Evolutionary conservation across 2,797 vertebrate genomes (phyloP).

Genomic region (Ataeniobius toweri): DNA sequence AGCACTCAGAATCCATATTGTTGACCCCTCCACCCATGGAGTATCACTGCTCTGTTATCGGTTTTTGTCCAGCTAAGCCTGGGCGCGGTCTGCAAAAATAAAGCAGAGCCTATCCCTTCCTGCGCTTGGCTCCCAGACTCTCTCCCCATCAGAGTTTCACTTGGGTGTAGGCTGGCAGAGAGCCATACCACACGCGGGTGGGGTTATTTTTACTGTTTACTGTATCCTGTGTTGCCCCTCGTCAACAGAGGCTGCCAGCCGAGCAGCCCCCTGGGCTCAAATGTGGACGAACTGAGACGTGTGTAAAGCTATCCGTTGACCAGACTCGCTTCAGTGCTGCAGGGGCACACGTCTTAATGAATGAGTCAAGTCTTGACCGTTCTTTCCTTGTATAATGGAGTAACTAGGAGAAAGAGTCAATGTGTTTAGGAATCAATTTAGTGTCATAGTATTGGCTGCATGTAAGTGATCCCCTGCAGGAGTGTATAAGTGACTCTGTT

Average conservation of each 20-base stretch:
- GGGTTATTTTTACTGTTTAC: conserved; percentile 83
- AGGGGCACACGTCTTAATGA: conserved; percentile 16
- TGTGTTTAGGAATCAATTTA: not conserved
- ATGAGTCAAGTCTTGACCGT: conserved; percentile 9
- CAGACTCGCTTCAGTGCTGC: conserved; percentile 43
- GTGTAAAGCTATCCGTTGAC: conserved; percentile 56
- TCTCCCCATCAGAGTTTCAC: conserved; percentile 50
- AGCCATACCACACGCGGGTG: conserved; percentile 52
- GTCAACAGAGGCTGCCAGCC: conserved; percentile 58
- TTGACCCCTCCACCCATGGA: conserved; percentile 1
- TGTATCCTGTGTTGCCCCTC: conserved; percentile 72
- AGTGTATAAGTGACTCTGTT: not conserved
- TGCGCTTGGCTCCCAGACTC: conserved; percentile 40
- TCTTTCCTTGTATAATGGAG: conserved; percentile 15
- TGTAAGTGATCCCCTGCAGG: conserved; percentile 4
- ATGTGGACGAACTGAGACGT: conserved; percentile 66
- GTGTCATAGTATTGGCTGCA: not conserved
- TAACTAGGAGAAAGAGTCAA: not conserved
- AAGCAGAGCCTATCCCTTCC: conserved; percentile 49
- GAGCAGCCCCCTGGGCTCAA: conserved; percentile 51
- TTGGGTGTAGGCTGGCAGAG: conserved; percentile 41
- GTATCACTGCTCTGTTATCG: conserved; percentile 56
- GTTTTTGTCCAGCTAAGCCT: conserved; percentile 36
- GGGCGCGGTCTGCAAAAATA: conserved; percentile 63
- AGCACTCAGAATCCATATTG: not conserved